Conservation (phyloP, 2,113 vertebrate genomes). For the Nothobranchius furzeri region DNA sequence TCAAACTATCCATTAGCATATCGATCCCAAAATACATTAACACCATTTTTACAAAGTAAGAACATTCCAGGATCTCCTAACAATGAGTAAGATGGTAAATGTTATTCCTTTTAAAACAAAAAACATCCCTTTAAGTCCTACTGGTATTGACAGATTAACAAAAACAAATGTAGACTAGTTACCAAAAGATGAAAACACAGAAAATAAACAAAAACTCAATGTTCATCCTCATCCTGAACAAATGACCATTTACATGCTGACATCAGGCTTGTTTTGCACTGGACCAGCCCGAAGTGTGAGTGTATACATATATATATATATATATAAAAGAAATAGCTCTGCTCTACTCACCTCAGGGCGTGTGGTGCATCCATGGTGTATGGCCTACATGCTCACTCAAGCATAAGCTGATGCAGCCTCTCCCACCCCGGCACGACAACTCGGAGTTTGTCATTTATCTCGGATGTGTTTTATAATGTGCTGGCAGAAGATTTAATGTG, state of each 20-base stretch:
- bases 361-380: constrained; percentile 65
- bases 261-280: constrained; percentile 45
- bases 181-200: too few relatives aligned
- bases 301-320: constrained; percentile 1
- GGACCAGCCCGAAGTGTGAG: constrained; percentile 8
- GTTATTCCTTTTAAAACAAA: too few relatives aligned
- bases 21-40: too few relatives aligned
- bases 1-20: too few relatives aligned
- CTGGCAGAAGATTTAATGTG: constrained; percentile 40
- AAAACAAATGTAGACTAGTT: too few relatives aligned
- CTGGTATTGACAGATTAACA: too few relatives aligned
- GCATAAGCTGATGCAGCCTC: constrained; percentile 69
- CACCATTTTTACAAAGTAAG: too few relatives aligned
- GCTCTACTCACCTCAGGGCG: constrained; percentile 73
- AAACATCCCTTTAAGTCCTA: not conserved
- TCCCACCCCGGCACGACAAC: constrained; percentile 51
- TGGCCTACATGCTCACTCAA: constrained; percentile 82
- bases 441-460: constrained; percentile 67
- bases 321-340: constrained; percentile 22
- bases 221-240: too few relatives aligned
- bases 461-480: constrained; percentile 56
- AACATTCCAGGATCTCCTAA: too few relatives aligned
- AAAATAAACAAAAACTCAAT: too few relatives aligned
- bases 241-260: constrained; percentile 16
- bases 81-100: too few relatives aligned